Conservation (phyloP, 1,140 invertebrate genomes). For the Gryllus bimaculatus region DNA sequence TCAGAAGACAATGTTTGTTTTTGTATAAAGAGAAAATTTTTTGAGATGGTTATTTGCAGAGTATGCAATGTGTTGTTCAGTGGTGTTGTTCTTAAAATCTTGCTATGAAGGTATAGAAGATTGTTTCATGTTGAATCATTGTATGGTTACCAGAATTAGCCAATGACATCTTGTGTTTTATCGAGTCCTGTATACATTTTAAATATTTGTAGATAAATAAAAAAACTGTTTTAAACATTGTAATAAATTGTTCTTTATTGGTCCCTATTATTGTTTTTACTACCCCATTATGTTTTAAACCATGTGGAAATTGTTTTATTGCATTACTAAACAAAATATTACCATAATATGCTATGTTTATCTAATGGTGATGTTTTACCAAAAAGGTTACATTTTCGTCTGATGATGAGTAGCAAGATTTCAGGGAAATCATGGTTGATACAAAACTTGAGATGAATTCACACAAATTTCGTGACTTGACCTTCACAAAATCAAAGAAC, state of each 20-base stretch:
- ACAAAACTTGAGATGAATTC: too few species aligned
- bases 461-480: too few species aligned
- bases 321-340: too few species aligned
- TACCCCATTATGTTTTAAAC: too few species aligned
- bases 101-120: background rate
- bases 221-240: conserved; percentile 6
- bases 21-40: background rate
- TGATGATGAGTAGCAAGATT: too few species aligned
- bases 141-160: background rate
- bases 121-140: conserved; percentile 2
- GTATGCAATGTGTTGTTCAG: background rate
- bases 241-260: background rate
- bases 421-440: too few species aligned
- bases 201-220: conserved; percentile 10
- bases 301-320: too few species aligned
- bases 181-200: conserved; percentile 6
- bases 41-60: conserved; percentile 1
- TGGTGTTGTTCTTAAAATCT: background rate
- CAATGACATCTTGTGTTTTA: conserved; percentile 13
- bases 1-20: background rate
- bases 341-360: too few species aligned
- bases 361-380: too few species aligned
- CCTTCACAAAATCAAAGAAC: too few species aligned
- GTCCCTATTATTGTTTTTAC: background rate
- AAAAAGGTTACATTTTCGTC: too few species aligned